Evolutionary conservation across 1,140 invertebrate genomes (phyloP).

Genomic region (Lithobius niger): DNA sequence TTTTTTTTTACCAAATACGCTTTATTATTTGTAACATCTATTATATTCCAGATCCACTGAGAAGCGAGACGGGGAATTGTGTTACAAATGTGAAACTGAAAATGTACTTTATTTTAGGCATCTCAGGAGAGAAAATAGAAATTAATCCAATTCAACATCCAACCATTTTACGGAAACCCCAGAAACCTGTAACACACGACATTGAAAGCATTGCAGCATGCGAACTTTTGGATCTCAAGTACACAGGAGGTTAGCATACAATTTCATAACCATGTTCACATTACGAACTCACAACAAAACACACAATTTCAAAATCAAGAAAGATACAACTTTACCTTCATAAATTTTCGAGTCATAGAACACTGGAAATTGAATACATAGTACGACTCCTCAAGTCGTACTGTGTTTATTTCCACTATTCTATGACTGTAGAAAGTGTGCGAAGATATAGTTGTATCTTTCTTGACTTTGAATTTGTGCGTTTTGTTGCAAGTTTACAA

Average conservation of each 20-base stretch:
- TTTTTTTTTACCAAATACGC: no score
- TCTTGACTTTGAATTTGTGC: background rate
- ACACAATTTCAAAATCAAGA: background rate
- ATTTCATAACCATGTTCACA: background rate
- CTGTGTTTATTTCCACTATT: no score
- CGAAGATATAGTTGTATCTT: no score
- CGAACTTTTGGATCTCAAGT: constrained; percentile 48
- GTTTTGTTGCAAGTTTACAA: background rate
- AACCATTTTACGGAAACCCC: constrained; percentile 47
- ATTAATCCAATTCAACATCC: constrained; percentile 58
- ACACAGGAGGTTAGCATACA: constrained; percentile 16
- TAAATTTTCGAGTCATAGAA: no score
- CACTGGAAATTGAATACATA: no score
- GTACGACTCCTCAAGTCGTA: no score
- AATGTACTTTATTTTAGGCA: constrained; percentile 34
- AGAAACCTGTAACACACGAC: constrained; percentile 55
- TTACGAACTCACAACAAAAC: background rate
- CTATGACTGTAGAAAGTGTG: no score
- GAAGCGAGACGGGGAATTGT: no score
- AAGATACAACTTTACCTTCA: no score
- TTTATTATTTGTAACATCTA: no score
- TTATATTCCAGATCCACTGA: no score
- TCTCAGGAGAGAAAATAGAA: constrained; percentile 81
- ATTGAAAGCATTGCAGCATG: constrained; percentile 76
- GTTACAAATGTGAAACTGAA: no score